Percentiles rank a stretch among this genome's conserved stretches.
Conservation (phyloP, 2,113 vertebrate genomes). For the Micromys minutus region DNA sequence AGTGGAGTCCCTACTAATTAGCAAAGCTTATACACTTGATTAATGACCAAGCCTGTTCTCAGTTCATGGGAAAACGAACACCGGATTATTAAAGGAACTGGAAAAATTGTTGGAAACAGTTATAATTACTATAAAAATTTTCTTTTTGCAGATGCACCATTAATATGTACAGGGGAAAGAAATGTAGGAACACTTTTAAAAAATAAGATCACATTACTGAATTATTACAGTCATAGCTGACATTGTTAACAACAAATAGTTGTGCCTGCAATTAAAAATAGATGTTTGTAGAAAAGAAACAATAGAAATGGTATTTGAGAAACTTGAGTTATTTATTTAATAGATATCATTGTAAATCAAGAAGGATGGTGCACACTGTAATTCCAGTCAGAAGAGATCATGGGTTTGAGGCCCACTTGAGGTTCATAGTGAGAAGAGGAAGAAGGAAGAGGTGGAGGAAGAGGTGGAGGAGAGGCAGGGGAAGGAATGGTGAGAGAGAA, state of each 20-base stretch:
- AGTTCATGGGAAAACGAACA: slow-evolving; percentile 14
- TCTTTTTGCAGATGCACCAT: background rate
- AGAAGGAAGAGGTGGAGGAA: background rate
- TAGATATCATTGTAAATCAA: background rate
- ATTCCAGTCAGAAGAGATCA: background rate
- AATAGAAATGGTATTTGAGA: no score
- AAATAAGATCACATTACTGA: background rate
- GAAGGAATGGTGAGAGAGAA: no score
- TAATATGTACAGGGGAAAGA: background rate
- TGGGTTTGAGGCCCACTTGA: background rate
- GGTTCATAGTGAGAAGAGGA: background rate
- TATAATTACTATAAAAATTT: background rate
- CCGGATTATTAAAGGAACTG: slow-evolving; percentile 32
- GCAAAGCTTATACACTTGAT: slow-evolving; percentile 55
- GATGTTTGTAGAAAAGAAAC: background rate
- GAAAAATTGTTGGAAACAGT: background rate
- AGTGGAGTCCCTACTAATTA: slow-evolving; percentile 37
- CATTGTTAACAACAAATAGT: background rate
- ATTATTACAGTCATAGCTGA: background rate
- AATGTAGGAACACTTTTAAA: background rate
- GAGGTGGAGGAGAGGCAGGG: no score
- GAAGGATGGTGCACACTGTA: background rate
- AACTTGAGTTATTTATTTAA: background rate
- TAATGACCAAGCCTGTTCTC: slow-evolving; percentile 39
- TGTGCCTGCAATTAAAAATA: background rate